Evolutionary conservation across 1,140 invertebrate species (phyloP).

Genomic region (Drosophila pectinifera): DNA sequence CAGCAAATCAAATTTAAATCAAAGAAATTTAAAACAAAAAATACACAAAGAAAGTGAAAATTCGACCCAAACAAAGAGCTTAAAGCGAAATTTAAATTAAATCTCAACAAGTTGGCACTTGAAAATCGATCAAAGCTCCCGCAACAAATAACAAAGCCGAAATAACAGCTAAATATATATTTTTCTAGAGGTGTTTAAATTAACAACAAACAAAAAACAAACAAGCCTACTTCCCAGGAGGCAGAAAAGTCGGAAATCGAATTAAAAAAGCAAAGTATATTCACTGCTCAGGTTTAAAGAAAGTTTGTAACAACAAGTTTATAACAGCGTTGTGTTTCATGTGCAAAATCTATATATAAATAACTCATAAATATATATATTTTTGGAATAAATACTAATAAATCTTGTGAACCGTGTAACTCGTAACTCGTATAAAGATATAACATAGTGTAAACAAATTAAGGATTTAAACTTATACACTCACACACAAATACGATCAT

Average conservation of each 20-base stretch:
- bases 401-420: constrained; percentile 46
- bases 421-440: constrained; percentile 31
- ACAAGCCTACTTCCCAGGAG: constrained; percentile 13
- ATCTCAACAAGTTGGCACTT: constrained; percentile 12
- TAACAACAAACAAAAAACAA: constrained; percentile 11
- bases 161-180: constrained; percentile 42
- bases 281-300: constrained; percentile 66
- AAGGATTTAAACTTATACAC: constrained; percentile 48
- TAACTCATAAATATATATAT: constrained; percentile 67
- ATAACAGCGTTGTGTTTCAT: constrained; percentile 72
- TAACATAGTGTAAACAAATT: constrained; percentile 38
- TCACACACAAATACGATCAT: constrained; percentile 37
- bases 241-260: constrained; percentile 1
- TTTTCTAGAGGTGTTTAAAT: constrained; percentile 73
- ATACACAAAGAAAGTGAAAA: not conserved
- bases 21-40: constrained; percentile 4
- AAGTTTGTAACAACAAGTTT: constrained; percentile 31
- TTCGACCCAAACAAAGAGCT: not conserved
- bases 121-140: constrained; percentile 34
- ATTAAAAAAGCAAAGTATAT: constrained; percentile 32
- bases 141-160: constrained; percentile 11
- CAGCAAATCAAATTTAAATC: constrained; percentile 43
- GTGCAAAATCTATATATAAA: constrained; percentile 64
- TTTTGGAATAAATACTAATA: constrained; percentile 63
- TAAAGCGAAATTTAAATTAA: not conserved